These are phyloP conservation scores for Aleiodes leptofemur DNA, from an alignment of 2,888 invertebrate genomes.

Conservation along the genomic window DNA sequence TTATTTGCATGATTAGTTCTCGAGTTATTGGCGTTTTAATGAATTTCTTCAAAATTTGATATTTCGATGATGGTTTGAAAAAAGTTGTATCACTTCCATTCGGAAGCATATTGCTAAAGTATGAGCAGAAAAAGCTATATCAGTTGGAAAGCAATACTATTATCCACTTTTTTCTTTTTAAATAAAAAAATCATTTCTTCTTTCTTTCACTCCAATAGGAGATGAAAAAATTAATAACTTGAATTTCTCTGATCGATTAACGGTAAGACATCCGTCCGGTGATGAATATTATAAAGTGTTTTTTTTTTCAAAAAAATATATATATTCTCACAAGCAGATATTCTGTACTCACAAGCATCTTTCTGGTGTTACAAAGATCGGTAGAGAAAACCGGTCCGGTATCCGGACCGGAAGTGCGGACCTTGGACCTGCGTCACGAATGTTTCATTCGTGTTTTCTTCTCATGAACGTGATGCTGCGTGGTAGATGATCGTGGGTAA, in stretches of 20 bases:
- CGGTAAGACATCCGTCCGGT: constrained; percentile 40
- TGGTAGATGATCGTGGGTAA: constrained; percentile 38
- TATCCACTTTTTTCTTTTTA: too few species aligned
- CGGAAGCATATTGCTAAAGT: too few species aligned
- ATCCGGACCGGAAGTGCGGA: constrained; percentile 74
- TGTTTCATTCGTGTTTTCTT: constrained; percentile 41
- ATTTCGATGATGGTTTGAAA: too few species aligned
- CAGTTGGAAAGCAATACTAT: too few species aligned
- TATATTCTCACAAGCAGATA: constrained; percentile 22
- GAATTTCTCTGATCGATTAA: constrained; percentile 34
- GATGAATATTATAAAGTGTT: constrained; percentile 32
- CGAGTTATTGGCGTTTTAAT: too few species aligned
- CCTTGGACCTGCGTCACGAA: constrained; percentile 64
- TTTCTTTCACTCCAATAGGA: background rate
- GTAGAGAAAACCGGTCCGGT: constrained; percentile 70
- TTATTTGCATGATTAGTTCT: too few species aligned
- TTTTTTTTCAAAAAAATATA: background rate
- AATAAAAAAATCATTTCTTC: too few species aligned
- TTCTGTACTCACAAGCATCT: constrained; percentile 29
- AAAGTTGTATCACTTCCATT: too few species aligned
- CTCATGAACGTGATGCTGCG: constrained; percentile 34
- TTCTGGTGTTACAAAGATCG: constrained; percentile 26
- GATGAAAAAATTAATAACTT: constrained; percentile 13
- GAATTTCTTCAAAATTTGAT: too few species aligned
- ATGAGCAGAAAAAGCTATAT: too few species aligned